These are phyloP conservation scores for Enoplosus armatus DNA, from an alignment of 2,797 vertebrate genomes.

Conservation along the genomic window DNA sequence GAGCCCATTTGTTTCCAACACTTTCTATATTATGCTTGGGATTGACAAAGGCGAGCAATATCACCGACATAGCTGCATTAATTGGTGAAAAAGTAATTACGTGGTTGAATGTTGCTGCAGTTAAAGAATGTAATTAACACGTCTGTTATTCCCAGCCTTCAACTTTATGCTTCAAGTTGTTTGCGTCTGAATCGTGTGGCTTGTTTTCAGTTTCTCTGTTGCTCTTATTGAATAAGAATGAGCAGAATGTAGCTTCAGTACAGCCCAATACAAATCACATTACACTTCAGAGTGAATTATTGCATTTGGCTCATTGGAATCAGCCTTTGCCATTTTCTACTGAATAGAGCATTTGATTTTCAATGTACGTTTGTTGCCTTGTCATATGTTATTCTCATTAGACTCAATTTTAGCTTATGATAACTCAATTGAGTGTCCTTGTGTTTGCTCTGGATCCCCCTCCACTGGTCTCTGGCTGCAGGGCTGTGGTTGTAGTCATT, in stretches of 20 bases:
- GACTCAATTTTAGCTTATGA: slow-evolving; percentile 27
- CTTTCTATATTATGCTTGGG: slow-evolving; percentile 1
- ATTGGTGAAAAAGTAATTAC: slow-evolving; percentile 13
- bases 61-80: slow-evolving; percentile 10
- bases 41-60: not conserved
- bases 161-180: slow-evolving; percentile 20
- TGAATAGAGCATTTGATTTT: slow-evolving; percentile 53
- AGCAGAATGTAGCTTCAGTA: slow-evolving; percentile 47
- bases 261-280: slow-evolving; percentile 61
- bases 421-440: slow-evolving; percentile 54
- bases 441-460: slow-evolving; percentile 47
- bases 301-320: slow-evolving; percentile 76
- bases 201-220: slow-evolving; percentile 47
- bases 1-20: slow-evolving; percentile 47
- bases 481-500: slow-evolving; percentile 42
- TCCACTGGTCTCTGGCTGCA: slow-evolving; percentile 32
- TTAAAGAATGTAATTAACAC: slow-evolving; percentile 46
- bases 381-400: slow-evolving; percentile 42
- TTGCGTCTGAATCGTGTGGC: slow-evolving; percentile 23
- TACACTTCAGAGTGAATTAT: slow-evolving; percentile 65
- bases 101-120: slow-evolving; percentile 12
- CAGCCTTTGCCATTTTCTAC: slow-evolving; percentile 49
- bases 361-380: slow-evolving; percentile 23
- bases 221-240: slow-evolving; percentile 60
- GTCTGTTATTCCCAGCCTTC: not conserved